These are phyloP conservation scores for Danio aesculapii DNA, from an alignment of 2,797 vertebrate species.

Conservation along the genomic window DNA sequence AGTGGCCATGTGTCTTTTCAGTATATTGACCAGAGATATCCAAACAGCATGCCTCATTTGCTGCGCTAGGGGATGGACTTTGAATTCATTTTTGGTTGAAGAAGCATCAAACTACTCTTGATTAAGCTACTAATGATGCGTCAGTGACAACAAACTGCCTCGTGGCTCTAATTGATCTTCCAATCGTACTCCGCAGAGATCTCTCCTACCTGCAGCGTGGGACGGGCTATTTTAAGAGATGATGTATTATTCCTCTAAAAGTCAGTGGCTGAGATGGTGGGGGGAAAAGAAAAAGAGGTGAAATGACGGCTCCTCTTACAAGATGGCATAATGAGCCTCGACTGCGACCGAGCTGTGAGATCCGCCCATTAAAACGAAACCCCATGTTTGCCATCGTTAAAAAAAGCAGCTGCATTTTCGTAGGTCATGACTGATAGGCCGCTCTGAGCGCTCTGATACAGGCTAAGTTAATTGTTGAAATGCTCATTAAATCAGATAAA, in stretches of 20 bases:
- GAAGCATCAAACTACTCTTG: constrained; percentile 54
- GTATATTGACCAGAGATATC: constrained; percentile 42
- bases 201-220: constrained; percentile 61
- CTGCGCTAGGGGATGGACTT: constrained; percentile 21
- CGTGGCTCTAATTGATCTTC: constrained; percentile 59
- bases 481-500: constrained; percentile 80
- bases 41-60: constrained; percentile 41
- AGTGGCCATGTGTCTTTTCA: constrained; percentile 40
- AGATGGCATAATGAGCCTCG: constrained; percentile 70
- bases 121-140: constrained; percentile 62
- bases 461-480: constrained; percentile 78
- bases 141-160: constrained; percentile 61
- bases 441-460: constrained; percentile 67
- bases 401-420: constrained; percentile 71
- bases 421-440: constrained; percentile 72
- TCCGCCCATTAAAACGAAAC: constrained; percentile 76
- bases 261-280: constrained; percentile 66
- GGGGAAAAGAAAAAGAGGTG: constrained; percentile 26
- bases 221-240: constrained; percentile 57
- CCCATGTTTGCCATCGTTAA: constrained; percentile 65
- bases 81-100: constrained; percentile 44
- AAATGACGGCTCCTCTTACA: constrained; percentile 58
- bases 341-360: constrained; percentile 64
- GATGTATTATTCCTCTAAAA: constrained; percentile 69
- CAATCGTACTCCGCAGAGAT: constrained; percentile 49